Conservation (phyloP, 2,113 vertebrate species). For the Helogale parvula region DNA sequence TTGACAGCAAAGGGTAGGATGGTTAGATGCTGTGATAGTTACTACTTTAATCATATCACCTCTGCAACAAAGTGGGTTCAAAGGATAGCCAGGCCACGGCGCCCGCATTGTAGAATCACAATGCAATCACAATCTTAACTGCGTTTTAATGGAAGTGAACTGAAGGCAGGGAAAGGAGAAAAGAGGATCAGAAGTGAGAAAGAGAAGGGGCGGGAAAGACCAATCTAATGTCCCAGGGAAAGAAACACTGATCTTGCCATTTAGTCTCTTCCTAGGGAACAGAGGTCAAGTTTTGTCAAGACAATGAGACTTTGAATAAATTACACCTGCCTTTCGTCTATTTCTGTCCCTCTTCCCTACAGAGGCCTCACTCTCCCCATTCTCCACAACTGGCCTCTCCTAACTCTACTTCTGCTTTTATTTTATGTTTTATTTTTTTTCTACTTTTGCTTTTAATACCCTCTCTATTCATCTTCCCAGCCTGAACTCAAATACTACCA, state of each 20-base stretch:
- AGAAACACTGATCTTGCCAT: background rate
- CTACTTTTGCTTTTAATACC: background rate
- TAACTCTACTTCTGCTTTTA: background rate
- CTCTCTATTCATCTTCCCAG: background rate
- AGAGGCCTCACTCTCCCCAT: background rate
- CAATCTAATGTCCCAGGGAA: background rate
- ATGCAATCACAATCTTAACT: background rate
- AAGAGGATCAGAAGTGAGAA: background rate
- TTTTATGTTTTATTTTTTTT: background rate
- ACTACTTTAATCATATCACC: conserved; percentile 77
- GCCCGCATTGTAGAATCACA: background rate
- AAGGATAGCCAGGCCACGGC: background rate
- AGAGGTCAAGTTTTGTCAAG: conserved; percentile 34
- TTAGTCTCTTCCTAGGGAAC: background rate
- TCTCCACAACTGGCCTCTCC: background rate
- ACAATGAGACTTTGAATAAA: background rate
- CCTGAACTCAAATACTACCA: background rate
- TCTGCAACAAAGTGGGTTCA: conserved; percentile 23
- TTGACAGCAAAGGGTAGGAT: conserved; percentile 79
- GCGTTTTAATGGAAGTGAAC: background rate
- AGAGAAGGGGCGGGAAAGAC: background rate
- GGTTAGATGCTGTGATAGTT: conserved; percentile 71
- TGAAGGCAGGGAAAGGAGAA: background rate
- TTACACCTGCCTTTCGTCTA: background rate
- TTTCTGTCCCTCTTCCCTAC: rapidly evolving